phyloP scores from a whole-genome alignment of 2,113 vertebrate genomes.

The Pelusios castaneus region DNA sequence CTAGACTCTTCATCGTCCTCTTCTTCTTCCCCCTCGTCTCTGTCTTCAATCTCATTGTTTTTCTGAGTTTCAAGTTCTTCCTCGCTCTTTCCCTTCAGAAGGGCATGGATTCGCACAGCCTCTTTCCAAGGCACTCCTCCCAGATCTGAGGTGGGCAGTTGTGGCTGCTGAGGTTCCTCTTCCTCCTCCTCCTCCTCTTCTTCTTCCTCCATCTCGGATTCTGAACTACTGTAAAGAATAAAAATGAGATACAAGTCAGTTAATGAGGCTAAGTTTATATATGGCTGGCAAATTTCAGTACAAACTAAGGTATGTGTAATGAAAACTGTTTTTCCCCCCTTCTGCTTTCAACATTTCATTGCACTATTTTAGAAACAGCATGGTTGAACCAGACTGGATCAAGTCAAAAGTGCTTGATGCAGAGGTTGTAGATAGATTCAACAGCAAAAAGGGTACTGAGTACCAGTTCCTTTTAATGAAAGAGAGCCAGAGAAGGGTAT shows the following conservation, averaged over 20 bases:
- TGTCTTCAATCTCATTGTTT: conserved; percentile 59
- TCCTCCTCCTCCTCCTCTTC: conserved; percentile 81
- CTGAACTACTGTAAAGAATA: conserved; percentile 87
- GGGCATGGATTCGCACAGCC: conserved; percentile 89
- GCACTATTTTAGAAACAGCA: background rate
- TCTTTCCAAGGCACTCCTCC: conserved; percentile 95
- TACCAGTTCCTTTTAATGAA: background rate
- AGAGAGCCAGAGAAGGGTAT: background rate
- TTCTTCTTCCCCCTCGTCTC: conserved; percentile 62
- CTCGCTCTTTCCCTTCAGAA: conserved; percentile 82
- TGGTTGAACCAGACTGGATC: background rate
- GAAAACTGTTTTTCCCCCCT: background rate
- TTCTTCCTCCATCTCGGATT: conserved; percentile 93
- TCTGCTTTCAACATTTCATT: background rate
- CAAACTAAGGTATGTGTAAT: rapidly evolving
- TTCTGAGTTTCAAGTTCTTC: conserved; percentile 72
- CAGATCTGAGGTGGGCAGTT: conserved; percentile 83
- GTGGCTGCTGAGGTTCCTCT: conserved; percentile 70
- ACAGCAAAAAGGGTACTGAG: background rate
- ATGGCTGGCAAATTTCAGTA: background rate
- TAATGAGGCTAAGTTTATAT: background rate
- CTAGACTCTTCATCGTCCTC: conserved; percentile 82
- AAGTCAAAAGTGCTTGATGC: background rate
- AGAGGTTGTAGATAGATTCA: background rate
- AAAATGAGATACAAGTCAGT: background rate